Evolutionary conservation across 2,797 vertebrate species (phyloP), one percentile per base, ranked within the genome.

Genomic region (Lepilemur ruficaudatus): DNA sequence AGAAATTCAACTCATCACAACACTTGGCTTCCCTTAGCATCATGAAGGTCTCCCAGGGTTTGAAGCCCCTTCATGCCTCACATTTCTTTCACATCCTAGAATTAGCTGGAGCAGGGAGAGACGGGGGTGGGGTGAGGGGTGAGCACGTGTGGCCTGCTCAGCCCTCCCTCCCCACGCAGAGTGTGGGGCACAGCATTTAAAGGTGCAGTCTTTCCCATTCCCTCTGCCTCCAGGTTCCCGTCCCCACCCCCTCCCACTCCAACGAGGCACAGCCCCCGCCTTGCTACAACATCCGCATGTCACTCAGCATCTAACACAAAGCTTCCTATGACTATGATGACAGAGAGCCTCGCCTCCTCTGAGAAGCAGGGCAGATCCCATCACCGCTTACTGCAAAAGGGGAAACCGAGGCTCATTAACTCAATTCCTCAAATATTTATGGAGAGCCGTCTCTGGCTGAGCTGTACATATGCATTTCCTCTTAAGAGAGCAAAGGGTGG

Each of bases 1-100:
- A 86, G 83, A 96, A 92, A 96, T 80, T 89, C 57, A 81, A 69
- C 61, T 76, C 94, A 82, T 90, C n/a, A 80, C 55, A 70, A 89
- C 52, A 52, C 55, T 89, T 61, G 73, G 76, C 48, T 96, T 95
- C 91, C 75, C 86, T 87, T 82, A 95, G 92, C 89, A 89, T 69
- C 70, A 69, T 41, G 70, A 89, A 96, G 92, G 43, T 93, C 94
- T 96, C 63, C 0, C n/a, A 73, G 72, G 76, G 83, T 80, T 85
- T 93, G 83, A 93, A 91, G 89, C 57, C 70, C 92, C 76, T 81
- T 35, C 48, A 80, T 22, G 65, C 67, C 86, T 94, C 90, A 88
- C 23, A 35, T 12, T n/a, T 91, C 75, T 89, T 97, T 95, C 83
- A 88, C 11, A 59, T n/a, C 50, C 50, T 88, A 65, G 61, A 89